Evolutionary conservation across 2,113 vertebrate species (phyloP).

Genomic region (Bathybates hornii): DNA sequence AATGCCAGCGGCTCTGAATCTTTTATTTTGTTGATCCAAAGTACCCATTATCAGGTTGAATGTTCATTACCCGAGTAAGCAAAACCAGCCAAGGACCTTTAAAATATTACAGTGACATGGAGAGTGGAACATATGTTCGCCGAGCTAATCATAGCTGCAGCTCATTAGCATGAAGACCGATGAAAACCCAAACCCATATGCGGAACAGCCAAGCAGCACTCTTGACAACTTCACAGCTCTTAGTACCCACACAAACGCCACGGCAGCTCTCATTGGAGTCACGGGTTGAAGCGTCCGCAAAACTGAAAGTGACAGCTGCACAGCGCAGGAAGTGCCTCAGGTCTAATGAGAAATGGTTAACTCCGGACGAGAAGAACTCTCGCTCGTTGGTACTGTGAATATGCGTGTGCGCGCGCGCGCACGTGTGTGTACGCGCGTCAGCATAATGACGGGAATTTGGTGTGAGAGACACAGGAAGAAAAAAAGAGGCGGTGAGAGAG

Average conservation of each 20-base stretch:
- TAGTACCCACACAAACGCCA: slow-evolving; percentile 2
- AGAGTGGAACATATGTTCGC: slow-evolving; percentile 48
- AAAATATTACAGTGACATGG: slow-evolving; percentile 16
- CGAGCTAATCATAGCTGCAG: slow-evolving; percentile 8
- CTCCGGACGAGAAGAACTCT: not conserved
- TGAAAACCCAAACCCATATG: slow-evolving; percentile 5
- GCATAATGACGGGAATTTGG: not conserved
- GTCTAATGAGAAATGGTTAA: slow-evolving; percentile 2
- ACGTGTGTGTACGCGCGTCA: not conserved
- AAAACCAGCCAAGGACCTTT: slow-evolving; percentile 18
- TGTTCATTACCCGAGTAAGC: slow-evolving; percentile 43
- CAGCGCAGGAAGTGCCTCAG: not conserved
- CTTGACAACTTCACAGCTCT: slow-evolving; percentile 11
- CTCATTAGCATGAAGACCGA: slow-evolving; percentile 43
- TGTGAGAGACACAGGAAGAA: not conserved
- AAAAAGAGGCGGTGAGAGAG: not conserved
- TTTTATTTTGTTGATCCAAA: slow-evolving; percentile 25
- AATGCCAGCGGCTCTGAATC: not conserved
- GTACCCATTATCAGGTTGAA: slow-evolving; percentile 27
- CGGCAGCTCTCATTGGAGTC: not conserved
- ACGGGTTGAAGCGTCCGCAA: not conserved
- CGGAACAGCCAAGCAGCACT: not conserved
- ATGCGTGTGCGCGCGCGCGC: not conserved
- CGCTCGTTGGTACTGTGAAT: not conserved
- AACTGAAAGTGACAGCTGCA: slow-evolving; percentile 19